Evolutionary conservation across 2,113 vertebrate species (phyloP).

Genomic region (Cyprinodon tularosa): DNA sequence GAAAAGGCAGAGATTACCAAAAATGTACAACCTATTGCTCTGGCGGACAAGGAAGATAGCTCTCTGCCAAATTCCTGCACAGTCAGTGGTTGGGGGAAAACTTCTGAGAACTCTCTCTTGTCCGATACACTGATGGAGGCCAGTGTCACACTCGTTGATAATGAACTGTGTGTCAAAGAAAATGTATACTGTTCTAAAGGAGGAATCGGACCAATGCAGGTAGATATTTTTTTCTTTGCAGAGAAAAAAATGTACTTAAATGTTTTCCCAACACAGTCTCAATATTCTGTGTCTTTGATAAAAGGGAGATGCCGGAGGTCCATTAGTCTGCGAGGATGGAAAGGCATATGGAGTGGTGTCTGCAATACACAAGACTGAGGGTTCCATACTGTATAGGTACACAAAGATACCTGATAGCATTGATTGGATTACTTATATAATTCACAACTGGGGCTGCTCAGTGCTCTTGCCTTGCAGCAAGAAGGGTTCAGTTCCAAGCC

Average conservation of each 20-base stretch:
- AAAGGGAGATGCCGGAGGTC: conserved; percentile 88
- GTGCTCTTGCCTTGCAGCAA: too few relatives aligned
- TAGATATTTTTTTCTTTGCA: conserved; percentile 13
- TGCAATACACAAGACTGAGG: rapidly evolving
- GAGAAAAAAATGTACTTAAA: background rate
- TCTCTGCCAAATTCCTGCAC: conserved; percentile 61
- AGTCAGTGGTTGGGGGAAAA: conserved; percentile 80
- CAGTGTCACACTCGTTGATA: conserved; percentile 65
- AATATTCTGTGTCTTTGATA: background rate
- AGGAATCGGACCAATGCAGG: conserved; percentile 60
- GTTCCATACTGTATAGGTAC: conserved; percentile 56
- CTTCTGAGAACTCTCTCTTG: rapidly evolving
- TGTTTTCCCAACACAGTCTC: background rate
- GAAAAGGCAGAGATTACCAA: conserved; percentile 56
- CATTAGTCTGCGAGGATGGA: conserved; percentile 78
- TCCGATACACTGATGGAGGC: conserved; percentile 65
- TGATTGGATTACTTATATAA: conserved; percentile 72
- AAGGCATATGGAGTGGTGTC: conserved; percentile 81
- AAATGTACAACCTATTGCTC: conserved; percentile 46
- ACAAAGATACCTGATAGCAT: conserved; percentile 69
- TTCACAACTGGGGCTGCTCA: background rate
- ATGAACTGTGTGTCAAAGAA: conserved; percentile 41
- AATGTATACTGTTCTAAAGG: conserved; percentile 74
- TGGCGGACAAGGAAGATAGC: background rate
- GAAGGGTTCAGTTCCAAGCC: too few relatives aligned